Evolutionary conservation across 1,140 invertebrate species (phyloP).

Genomic region (Ephestia elutella): DNA sequence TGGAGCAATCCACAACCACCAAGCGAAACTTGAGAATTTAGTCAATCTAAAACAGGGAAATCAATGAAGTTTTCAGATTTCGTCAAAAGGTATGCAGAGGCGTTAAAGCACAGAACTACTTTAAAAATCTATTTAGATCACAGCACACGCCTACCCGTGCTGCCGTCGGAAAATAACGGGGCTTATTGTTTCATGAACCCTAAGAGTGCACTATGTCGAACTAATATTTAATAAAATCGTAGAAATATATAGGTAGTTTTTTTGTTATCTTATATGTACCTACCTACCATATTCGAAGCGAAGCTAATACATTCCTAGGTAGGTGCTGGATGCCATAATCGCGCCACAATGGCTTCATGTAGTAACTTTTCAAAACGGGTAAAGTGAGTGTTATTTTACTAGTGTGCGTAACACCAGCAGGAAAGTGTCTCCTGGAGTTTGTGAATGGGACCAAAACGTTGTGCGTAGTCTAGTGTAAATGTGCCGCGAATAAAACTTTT

Average conservation of each 20-base stretch:
- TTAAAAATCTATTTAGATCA: constrained; percentile 9
- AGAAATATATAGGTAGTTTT: not conserved
- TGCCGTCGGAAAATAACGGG: constrained; percentile 13
- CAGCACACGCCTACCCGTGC: constrained; percentile 8
- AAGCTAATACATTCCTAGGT: too few species aligned
- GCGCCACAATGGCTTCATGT: too few species aligned
- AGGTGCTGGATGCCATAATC: too few species aligned
- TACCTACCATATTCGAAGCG: too few species aligned
- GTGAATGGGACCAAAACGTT: too few species aligned
- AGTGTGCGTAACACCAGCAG: too few species aligned
- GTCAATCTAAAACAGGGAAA: not conserved
- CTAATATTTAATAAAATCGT: not conserved
- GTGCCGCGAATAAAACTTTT: too few species aligned
- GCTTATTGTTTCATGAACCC: constrained; percentile 11
- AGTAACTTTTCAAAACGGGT: too few species aligned
- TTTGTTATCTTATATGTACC: too few species aligned
- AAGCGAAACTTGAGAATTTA: not conserved
- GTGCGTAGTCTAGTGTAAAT: too few species aligned
- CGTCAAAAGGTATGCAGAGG: not conserved
- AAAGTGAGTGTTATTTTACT: too few species aligned
- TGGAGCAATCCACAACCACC: not conserved
- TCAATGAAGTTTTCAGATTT: not conserved
- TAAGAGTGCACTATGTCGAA: constrained; percentile 5
- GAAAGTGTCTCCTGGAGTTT: too few species aligned
- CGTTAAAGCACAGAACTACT: not conserved